Base-by-base conservation (phyloP, 2,888 invertebrate species). In the Poecilus cupreus region DNA sequence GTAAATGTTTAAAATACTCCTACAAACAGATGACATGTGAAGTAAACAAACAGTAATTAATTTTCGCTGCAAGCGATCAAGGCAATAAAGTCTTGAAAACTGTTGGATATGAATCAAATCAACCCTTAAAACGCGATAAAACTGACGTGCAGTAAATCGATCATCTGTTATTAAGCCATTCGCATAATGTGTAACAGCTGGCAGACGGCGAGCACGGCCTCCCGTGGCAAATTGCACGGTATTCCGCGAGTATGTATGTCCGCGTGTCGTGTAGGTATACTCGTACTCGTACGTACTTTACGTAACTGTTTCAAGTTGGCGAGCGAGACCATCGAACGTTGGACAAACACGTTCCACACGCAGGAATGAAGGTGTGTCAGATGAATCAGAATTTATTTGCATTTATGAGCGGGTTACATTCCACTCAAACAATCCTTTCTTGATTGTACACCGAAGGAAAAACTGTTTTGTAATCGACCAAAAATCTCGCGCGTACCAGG, bases 311-410 rank as follows among this genome's bases (percentile, higher is more conserved):
- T 54, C 72, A 72, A 54, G 26, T 18, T 64, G 64, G 64, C 26
- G 20, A 18, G 16, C 24, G 49, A n/a, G 43, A 24, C 8, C 6
- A 46, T 26, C 26, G 72, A 72, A 72, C 46, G 72, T 72, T 51
- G 75, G 51, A 49, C 49, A 39, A 64, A 78, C 78, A 78, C 43
- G 64, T 46, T 78, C 32, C 46, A 37, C 32, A 20, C 37, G 13
- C 24, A 43, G 80, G 80, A 80, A 80, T 80, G 72, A 80, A 80
- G 80, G 80, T 80, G 80, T 80, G 80, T 72, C 80, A 18, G 68
- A 80, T 80, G 80, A 80, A 54, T 80, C 80, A 80, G 80, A 80
- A 80, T 80, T 80, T 72, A 80, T 80, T 80, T 80, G 80, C 70
- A 80, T 80, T 72, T 37, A 70, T 57, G 51, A 64, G 72, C 80